These are phyloP conservation scores for Pogonus chalceus DNA, from an alignment of 1,140 invertebrate species.

Conservation along the genomic window DNA sequence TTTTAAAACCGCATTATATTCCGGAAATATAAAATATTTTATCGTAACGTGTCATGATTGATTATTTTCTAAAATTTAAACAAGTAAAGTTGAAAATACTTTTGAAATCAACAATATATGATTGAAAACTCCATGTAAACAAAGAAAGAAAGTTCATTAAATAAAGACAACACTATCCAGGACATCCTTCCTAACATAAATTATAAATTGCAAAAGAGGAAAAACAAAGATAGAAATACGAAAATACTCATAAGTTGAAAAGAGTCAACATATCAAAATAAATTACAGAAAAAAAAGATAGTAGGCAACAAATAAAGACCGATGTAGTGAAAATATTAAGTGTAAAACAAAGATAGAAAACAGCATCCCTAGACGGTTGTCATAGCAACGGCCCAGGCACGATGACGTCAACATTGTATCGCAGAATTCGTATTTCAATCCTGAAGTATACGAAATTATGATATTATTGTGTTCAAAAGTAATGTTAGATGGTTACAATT, in stretches of 20 bases:
- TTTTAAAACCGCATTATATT: too few relatives aligned
- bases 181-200: background rate
- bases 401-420: conserved; percentile 14
- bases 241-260: background rate
- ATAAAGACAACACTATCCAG: background rate
- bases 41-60: too few relatives aligned
- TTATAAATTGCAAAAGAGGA: conserved; percentile 3
- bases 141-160: background rate
- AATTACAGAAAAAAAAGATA: background rate
- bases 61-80: too few relatives aligned
- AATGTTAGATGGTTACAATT: too few relatives aligned
- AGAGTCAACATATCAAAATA: background rate
- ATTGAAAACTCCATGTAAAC: too few relatives aligned
- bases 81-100: too few relatives aligned
- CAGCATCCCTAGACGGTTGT: conserved; percentile 16
- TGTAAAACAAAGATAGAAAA: background rate
- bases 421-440: too few relatives aligned
- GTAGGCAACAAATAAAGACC: background rate
- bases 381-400: conserved; percentile 16
- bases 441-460: too few relatives aligned
- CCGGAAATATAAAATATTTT: too few relatives aligned
- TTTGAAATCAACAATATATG: too few relatives aligned
- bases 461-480: too few relatives aligned
- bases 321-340: background rate
- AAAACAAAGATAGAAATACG: background rate